phyloP scores from a whole-genome alignment of 2,113 vertebrate genomes.

The Oceanites oceanicus region DNA sequence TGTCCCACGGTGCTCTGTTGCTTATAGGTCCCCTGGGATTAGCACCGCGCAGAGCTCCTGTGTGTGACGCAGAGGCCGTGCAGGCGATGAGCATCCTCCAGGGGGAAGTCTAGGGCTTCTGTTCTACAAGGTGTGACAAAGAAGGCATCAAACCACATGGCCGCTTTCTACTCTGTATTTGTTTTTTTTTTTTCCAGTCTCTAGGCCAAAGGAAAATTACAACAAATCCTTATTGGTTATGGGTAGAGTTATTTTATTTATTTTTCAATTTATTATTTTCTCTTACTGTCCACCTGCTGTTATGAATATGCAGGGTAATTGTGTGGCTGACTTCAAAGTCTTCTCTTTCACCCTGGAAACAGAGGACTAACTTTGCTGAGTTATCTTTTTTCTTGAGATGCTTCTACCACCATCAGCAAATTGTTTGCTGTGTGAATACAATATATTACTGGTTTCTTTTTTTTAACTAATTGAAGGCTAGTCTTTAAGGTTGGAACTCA shows the following conservation, averaged over 20 bases:
- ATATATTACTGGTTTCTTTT: neutral
- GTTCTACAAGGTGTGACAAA: neutral
- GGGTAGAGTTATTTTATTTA: neutral
- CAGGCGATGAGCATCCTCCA: neutral
- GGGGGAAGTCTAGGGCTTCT: too few relatives aligned
- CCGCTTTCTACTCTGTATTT: neutral
- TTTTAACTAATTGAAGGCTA: neutral
- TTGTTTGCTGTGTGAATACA: neutral
- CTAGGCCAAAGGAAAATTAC: neutral
- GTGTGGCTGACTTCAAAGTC: neutral
- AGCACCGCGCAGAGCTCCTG: neutral
- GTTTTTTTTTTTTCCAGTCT: neutral
- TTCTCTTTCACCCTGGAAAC: neutral
- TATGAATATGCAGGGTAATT: neutral
- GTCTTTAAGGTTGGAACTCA: neutral
- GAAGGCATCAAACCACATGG: neutral
- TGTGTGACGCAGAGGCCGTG: accelerated
- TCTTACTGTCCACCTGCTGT: neutral
- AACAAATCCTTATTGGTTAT: neutral
- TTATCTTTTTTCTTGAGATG: neutral
- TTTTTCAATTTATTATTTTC: neutral
- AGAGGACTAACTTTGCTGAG: neutral
- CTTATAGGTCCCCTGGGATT: neutral
- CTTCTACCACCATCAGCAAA: neutral
- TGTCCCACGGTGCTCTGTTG: neutral